These are phyloP conservation scores for Callimorpha dominula DNA, from an alignment of 2,888 invertebrate genomes.

Conservation along the genomic window DNA sequence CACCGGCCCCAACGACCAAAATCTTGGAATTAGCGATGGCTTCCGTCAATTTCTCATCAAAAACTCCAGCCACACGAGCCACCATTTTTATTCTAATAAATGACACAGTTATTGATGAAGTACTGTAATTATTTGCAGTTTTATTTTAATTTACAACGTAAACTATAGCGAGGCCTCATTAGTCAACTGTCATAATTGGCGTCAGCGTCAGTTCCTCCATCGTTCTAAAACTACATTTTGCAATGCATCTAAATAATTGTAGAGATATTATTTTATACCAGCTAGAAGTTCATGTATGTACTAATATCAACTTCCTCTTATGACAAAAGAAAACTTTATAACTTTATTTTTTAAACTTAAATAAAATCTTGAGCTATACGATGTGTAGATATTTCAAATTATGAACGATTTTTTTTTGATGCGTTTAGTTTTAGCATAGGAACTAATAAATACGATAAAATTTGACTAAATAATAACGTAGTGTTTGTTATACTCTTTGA, in stretches of 20 bases:
- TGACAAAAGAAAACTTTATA: no score
- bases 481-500: no score
- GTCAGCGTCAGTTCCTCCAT: conserved; percentile 64
- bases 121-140: conserved; percentile 48
- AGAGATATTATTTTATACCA: neutral
- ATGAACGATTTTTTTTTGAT: no score
- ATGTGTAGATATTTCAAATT: no score
- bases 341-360: no score
- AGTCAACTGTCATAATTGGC: conserved; percentile 70
- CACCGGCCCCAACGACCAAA: conserved; percentile 98
- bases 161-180: conserved; percentile 54
- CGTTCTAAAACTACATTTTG: conserved; percentile 45
- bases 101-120: conserved; percentile 38
- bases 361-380: no score
- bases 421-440: no score
- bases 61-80: conserved; percentile 89
- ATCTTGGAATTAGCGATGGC: conserved; percentile 91
- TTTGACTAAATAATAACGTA: no score
- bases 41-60: conserved; percentile 88
- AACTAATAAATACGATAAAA: no score
- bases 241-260: neutral
- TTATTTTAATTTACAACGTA: conserved; percentile 49
- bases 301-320: no score
- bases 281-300: no score
- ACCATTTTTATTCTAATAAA: conserved; percentile 85